Conservation (phyloP, 2,888 invertebrate genomes). For the Pardosa pseudoannulata region DNA sequence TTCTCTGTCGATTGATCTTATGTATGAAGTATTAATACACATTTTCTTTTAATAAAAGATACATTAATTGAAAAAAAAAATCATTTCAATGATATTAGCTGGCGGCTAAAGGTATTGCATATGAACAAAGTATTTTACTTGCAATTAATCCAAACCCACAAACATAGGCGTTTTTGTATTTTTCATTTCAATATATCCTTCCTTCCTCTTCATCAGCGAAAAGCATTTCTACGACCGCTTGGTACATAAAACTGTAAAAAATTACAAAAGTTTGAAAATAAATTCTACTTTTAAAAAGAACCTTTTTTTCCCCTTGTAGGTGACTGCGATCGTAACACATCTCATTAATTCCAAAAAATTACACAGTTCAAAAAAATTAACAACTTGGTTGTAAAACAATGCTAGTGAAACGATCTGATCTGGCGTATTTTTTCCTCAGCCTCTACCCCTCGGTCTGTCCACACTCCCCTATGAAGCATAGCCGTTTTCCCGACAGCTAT, state of each 20-base stretch:
- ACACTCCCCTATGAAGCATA: constrained; percentile 40
- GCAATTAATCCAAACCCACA: no score
- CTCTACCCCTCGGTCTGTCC: constrained; percentile 19
- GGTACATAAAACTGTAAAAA: not conserved
- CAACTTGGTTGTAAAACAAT: constrained; percentile 61
- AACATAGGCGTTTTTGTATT: no score
- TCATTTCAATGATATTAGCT: no score
- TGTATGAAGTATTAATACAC: no score
- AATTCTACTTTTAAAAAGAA: not conserved
- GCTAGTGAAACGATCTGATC: constrained; percentile 41
- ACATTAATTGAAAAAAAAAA: no score
- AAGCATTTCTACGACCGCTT: not conserved
- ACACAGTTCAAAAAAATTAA: constrained; percentile 43
- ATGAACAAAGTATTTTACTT: no score
- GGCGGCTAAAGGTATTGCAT: no score
- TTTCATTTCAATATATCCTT: no score
- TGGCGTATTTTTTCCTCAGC: not conserved
- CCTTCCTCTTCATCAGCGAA: not conserved
- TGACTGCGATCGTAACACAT: constrained; percentile 38
- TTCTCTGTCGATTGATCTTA: no score
- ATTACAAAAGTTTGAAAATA: constrained; percentile 20
- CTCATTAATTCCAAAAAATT: constrained; percentile 40
- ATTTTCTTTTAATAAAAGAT: no score
- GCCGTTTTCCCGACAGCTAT: constrained; percentile 27
- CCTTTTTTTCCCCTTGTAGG: not conserved